Percentiles rank a stretch among this genome's conserved stretches.
These are phyloP conservation scores for Lepidotrigona ventralis DNA, from an alignment of 1,140 invertebrate genomes.

Conservation along the genomic window DNA sequence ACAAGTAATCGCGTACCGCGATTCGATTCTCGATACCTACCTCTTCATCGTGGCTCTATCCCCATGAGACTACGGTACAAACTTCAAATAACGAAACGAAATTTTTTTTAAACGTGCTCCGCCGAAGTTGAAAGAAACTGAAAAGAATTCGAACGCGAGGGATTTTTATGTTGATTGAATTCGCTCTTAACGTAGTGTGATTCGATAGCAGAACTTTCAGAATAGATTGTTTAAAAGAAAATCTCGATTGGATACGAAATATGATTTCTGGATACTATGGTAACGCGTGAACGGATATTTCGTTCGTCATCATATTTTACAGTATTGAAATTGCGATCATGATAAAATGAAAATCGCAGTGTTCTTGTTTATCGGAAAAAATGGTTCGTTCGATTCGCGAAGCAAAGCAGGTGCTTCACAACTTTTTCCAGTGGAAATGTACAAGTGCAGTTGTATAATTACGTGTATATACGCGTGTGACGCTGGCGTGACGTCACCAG, in stretches of 20 bases:
- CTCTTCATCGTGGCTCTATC: not conserved
- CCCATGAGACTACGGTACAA: not conserved
- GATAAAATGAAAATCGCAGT: too few relatives aligned
- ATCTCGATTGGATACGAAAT: too few relatives aligned
- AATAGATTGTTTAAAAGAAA: too few relatives aligned
- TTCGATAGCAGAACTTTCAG: too few relatives aligned
- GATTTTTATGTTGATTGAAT: not conserved
- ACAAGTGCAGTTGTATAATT: not conserved
- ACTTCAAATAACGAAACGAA: not conserved
- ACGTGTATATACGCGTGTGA: not conserved
- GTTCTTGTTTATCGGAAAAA: too few relatives aligned
- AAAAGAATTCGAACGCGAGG: not conserved
- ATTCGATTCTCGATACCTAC: not conserved
- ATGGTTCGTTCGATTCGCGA: not conserved
- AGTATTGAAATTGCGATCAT: too few relatives aligned
- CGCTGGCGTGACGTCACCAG: not conserved
- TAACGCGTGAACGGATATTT: too few relatives aligned
- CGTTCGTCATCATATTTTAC: too few relatives aligned
- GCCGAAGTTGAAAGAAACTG: not conserved
- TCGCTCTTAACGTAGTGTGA: not conserved
- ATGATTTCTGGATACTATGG: too few relatives aligned
- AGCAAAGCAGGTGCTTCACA: not conserved
- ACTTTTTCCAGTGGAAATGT: not conserved
- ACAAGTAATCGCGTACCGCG: not conserved
- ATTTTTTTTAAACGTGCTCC: too few relatives aligned